phyloP scores from a whole-genome alignment of 2,888 invertebrate genomes.

The Hydraecia micacea region DNA sequence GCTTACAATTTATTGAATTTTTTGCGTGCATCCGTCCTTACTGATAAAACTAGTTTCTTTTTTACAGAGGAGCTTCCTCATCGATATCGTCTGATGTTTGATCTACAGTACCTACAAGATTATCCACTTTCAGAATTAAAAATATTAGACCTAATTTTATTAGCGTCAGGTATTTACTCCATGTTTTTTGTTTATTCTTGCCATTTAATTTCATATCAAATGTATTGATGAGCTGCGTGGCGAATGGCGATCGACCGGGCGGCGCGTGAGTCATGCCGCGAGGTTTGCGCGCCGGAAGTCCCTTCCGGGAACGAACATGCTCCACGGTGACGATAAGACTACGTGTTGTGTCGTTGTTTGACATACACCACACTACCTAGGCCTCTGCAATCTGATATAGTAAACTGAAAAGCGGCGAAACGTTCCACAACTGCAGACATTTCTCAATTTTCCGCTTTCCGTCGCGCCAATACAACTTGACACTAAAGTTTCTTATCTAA shows the following conservation, averaged over 20 bases:
- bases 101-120: background rate
- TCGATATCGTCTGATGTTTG: conserved; percentile 1
- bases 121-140: background rate
- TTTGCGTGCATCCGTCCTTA: conserved; percentile 51
- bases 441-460: conserved; percentile 32
- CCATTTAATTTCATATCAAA: conserved; percentile 13
- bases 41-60: conserved; percentile 51
- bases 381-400: conserved; percentile 19
- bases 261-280: conserved; percentile 62
- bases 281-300: conserved; percentile 72
- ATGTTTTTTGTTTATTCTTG: background rate
- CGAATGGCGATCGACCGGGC: conserved; percentile 16
- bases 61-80: background rate
- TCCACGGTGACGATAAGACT: conserved; percentile 67
- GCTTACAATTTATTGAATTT: conserved; percentile 58
- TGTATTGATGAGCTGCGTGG: conserved; percentile 35
- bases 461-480: conserved; percentile 6
- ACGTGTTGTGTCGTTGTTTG: conserved; percentile 61
- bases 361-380: conserved; percentile 24
- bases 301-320: conserved; percentile 75
- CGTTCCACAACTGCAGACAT: conserved; percentile 14
- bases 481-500: conserved; percentile 1
- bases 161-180: background rate
- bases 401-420: conserved; percentile 31
- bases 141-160: too few relatives aligned